phyloP scores from a whole-genome alignment of 2,888 invertebrate genomes.

The Agrilus cyanescens region DNA sequence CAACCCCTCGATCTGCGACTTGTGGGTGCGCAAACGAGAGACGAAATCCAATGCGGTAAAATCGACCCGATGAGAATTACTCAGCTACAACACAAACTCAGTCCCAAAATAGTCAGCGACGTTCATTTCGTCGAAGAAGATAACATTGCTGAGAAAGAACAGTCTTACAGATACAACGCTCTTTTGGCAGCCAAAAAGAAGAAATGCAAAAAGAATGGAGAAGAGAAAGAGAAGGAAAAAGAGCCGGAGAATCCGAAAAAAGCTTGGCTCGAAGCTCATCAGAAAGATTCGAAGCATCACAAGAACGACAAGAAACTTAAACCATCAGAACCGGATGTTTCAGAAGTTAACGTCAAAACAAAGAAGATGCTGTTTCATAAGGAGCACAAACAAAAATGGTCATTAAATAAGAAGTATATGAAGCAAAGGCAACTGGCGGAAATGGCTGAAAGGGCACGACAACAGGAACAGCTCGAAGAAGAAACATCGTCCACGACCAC shows the following conservation, averaged over 20 bases:
- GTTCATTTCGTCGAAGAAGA: too few species aligned
- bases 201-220: conserved; percentile 9
- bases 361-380: conserved; percentile 11
- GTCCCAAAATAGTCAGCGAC: too few species aligned
- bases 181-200: too few species aligned
- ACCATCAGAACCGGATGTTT: conserved; percentile 7
- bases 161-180: conserved; percentile 1
- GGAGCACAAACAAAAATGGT: conserved; percentile 11
- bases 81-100: background rate
- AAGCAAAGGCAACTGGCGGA: conserved; percentile 10
- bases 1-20: conserved; percentile 52
- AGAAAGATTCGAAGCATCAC: conserved; percentile 11
- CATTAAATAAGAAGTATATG: conserved; percentile 14
- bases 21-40: conserved; percentile 37
- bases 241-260: conserved; percentile 8
- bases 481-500: conserved; percentile 61
- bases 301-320: conserved; percentile 14
- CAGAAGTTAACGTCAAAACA: conserved; percentile 10
- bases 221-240: conserved; percentile 11
- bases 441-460: background rate
- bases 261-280: conserved; percentile 11
- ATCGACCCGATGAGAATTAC: too few species aligned
- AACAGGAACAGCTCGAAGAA: conserved; percentile 38
- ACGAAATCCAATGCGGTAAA: conserved; percentile 26
- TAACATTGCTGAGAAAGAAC: background rate